Evolutionary conservation across 2,113 vertebrate species (phyloP).

Genomic region (Puma concolor): DNA sequence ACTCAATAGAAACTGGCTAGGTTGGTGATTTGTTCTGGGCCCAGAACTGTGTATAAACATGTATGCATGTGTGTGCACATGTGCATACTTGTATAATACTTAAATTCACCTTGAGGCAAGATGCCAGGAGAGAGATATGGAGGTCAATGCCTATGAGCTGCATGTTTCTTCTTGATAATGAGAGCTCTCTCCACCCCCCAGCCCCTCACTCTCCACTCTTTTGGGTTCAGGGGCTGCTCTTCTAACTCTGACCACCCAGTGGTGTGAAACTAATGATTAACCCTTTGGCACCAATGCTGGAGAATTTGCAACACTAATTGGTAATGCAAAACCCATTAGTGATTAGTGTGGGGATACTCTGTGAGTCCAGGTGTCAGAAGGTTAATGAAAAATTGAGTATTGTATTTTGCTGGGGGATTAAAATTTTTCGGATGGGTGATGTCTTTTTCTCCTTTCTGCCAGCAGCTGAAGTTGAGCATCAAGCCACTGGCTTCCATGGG

Average conservation of each 20-base stretch:
- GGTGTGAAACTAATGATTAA: constrained; percentile 84
- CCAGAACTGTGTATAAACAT: background rate
- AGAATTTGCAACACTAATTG: constrained; percentile 77
- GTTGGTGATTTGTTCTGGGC: constrained; percentile 2
- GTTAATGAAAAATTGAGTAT: constrained; percentile 85
- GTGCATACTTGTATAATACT: background rate
- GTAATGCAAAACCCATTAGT: constrained; percentile 81
- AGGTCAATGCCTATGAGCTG: background rate
- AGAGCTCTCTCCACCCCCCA: background rate
- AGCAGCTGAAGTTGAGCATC: background rate
- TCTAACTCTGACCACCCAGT: constrained; percentile 70
- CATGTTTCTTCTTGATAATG: constrained; percentile 61
- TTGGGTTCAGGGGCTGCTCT: constrained; percentile 63
- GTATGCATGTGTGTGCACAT: background rate
- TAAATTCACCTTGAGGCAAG: background rate
- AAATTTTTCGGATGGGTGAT: constrained; percentile 37
- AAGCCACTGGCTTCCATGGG: background rate
- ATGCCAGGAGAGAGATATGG: background rate
- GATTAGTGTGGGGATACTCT: constrained; percentile 75
- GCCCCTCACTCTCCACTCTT: constrained; percentile 1
- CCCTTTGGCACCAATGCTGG: constrained; percentile 75
- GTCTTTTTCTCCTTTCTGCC: constrained; percentile 47
- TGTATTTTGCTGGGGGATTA: constrained; percentile 74
- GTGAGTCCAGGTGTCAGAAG: constrained; percentile 79
- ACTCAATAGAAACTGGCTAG: background rate